Evolutionary conservation across 2,113 vertebrate species (phyloP).

Genomic region (Catagonus wagneri): DNA sequence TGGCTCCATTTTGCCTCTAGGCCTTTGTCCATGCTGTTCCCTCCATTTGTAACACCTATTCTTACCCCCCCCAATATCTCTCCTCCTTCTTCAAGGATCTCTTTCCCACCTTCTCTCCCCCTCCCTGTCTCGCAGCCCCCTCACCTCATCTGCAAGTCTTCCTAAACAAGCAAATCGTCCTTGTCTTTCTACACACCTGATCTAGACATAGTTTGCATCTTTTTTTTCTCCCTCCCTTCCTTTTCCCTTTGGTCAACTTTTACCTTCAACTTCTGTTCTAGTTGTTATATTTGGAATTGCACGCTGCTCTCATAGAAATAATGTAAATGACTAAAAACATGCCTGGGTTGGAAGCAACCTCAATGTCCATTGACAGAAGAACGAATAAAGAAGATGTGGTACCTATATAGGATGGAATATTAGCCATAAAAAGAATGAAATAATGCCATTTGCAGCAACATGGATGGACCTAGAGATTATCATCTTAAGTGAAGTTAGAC

Average conservation of each 20-base stretch:
- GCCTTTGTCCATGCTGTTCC: background rate
- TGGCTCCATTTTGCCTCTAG: background rate
- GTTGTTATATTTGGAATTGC: background rate
- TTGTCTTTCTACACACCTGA: background rate
- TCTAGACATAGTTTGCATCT: background rate
- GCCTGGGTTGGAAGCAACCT: too few species aligned
- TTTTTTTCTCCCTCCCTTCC: background rate
- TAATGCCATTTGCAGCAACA: too few species aligned
- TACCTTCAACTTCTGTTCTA: background rate
- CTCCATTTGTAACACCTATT: background rate
- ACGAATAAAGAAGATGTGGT: too few species aligned
- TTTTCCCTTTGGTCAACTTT: background rate
- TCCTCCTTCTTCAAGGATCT: fast-evolving
- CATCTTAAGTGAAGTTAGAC: too few species aligned
- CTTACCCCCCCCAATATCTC: background rate
- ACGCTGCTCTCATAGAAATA: too few species aligned
- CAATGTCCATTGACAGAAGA: too few species aligned
- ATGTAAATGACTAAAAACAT: background rate
- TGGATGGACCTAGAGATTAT: too few species aligned
- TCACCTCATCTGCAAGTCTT: too few species aligned
- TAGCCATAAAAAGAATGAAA: too few species aligned
- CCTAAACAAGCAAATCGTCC: background rate
- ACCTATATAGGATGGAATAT: too few species aligned
- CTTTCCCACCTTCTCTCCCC: background rate
- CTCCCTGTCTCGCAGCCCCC: too few species aligned